These are phyloP conservation scores for Eupithecia dodoneata DNA, from an alignment of 2,888 invertebrate genomes.

Conservation along the genomic window DNA sequence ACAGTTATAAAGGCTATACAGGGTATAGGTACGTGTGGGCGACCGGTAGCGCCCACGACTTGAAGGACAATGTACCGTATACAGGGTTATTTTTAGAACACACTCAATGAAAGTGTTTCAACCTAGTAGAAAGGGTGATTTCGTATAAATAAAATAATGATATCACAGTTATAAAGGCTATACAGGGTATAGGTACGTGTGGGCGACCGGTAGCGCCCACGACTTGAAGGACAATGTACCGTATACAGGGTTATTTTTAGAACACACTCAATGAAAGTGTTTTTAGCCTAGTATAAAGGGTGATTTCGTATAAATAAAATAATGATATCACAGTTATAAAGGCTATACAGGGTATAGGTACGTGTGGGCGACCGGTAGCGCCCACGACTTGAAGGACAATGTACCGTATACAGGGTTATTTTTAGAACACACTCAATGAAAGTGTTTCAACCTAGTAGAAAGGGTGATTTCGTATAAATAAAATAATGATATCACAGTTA, in stretches of 20 bases:
- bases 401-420: constrained; percentile 73
- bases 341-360: neutral
- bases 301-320: neutral
- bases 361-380: constrained; percentile 77
- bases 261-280: constrained; percentile 33
- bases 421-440: constrained; percentile 20
- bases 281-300: constrained; percentile 34
- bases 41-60: constrained; percentile 77
- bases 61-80: constrained; percentile 80
- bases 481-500: neutral
- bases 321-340: neutral
- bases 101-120: constrained; percentile 39
- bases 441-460: constrained; percentile 39
- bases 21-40: constrained; percentile 59
- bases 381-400: constrained; percentile 78
- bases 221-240: constrained; percentile 78
- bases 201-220: constrained; percentile 80
- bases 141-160: neutral
- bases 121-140: neutral
- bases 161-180: neutral
- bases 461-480: neutral
- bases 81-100: constrained; percentile 52
- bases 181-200: constrained; percentile 47
- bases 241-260: constrained; percentile 61
- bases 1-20: constrained; percentile 4